Evolutionary conservation across 2,113 vertebrate species (phyloP).

Genomic region (Oxyruncus cristatus): DNA sequence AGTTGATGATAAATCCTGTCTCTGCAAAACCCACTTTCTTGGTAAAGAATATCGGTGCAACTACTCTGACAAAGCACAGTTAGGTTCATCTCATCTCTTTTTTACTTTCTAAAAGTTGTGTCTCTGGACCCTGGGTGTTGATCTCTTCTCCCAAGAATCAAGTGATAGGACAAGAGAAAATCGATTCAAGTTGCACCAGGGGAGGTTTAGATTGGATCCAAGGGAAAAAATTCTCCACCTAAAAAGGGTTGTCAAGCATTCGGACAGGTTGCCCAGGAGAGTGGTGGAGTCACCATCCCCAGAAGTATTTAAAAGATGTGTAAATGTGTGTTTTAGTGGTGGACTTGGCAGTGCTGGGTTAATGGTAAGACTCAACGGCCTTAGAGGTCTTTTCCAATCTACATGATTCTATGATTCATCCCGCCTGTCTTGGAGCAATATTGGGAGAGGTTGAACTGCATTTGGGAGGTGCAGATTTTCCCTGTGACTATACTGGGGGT

Average conservation of each 20-base stretch:
- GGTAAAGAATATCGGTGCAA: background rate
- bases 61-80: background rate
- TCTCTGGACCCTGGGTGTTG: background rate
- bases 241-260: background rate
- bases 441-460: background rate
- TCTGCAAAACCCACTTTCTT: background rate
- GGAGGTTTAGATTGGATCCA: background rate
- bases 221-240: background rate
- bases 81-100: background rate
- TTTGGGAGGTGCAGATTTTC: background rate
- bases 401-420: background rate
- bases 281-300: no score
- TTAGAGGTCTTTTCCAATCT: background rate
- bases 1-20: background rate
- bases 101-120: background rate
- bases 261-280: background rate
- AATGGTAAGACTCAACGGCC: rapidly evolving
- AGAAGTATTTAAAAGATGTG: background rate
- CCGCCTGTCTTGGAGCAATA: background rate
- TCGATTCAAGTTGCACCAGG: background rate
- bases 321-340: background rate
- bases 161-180: background rate
- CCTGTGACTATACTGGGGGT: background rate
- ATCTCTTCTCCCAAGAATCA: background rate
- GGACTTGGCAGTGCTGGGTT: background rate